A percentile compares a stretch with the other conserved stretches of the same genome.
These are phyloP conservation scores for Chalcosyrphus nemorum DNA, from an alignment of 2,888 invertebrate genomes.

Conservation along the genomic window DNA sequence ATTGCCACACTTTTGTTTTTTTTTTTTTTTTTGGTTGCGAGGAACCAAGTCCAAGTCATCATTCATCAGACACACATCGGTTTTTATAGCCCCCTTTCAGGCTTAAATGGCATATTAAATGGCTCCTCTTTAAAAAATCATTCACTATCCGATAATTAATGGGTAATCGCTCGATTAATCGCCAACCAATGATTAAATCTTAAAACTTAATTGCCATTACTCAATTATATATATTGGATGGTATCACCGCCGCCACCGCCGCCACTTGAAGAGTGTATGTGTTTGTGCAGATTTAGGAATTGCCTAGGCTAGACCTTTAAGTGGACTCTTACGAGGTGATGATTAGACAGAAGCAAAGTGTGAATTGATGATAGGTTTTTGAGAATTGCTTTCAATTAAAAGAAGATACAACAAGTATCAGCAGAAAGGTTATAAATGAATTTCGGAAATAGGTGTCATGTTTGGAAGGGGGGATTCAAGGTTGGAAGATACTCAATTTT, in stretches of 20 bases:
- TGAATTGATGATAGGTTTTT: not conserved
- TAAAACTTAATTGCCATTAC: slow-evolving; percentile 41
- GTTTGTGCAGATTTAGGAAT: not conserved
- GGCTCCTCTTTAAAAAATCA: not conserved
- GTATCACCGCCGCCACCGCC: too few species aligned
- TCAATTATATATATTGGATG: slow-evolving; percentile 2
- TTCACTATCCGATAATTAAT: slow-evolving; percentile 15
- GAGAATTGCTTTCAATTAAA: not conserved
- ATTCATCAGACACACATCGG: not conserved
- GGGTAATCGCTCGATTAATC: slow-evolving; percentile 43
- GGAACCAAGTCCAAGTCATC: too few species aligned
- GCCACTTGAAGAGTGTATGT: not conserved
- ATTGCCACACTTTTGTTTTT: not conserved
- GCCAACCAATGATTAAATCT: slow-evolving; percentile 34
- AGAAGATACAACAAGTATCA: too few species aligned
- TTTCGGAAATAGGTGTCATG: not conserved
- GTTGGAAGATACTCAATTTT: too few species aligned
- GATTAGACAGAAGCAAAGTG: not conserved
- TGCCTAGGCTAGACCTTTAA: not conserved
- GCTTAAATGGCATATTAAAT: slow-evolving; percentile 5
- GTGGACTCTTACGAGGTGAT: not conserved
- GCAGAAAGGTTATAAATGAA: not conserved
- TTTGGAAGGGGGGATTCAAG: not conserved
- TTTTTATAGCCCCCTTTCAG: not conserved
- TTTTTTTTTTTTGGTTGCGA: too few species aligned